Base-by-base conservation (phyloP, 2,113 vertebrate genomes). In the Apodemus speciosus region DNA sequence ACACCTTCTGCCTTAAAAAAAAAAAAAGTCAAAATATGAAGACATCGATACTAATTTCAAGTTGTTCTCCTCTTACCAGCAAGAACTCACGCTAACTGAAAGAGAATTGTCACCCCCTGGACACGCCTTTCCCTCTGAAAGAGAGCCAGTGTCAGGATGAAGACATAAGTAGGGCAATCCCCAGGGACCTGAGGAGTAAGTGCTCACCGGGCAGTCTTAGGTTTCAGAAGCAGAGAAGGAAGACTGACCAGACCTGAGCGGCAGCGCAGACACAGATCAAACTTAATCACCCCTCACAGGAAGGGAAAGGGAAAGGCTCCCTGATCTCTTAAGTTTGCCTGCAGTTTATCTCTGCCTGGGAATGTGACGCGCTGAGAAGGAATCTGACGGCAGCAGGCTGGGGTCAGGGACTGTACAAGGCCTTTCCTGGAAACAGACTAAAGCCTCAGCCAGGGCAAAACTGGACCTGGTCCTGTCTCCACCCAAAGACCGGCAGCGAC, bases 351-450 rank as follows among this genome's bases (percentile, higher is more conserved):
- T 94, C 60, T 0, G 77, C 43, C 94, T 83, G 77, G 40, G 58
- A 90, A 97, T 2, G 58, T 83, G 81, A 90, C 92, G 94, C 92
- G 66, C 4, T 64, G 68, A 92, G 91, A 94, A 83, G 49, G 62
- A 97, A 96, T 43, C 32, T 0, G 85, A 85, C n/a, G 64, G 1
- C 30, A 62, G 27, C 8, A 7, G 18, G 3, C 80, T 85, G 43
- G 35, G 87, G 32, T 35, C 76, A 60, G 62, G 56, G 77, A 90
- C 18, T 51, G 46, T 6, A 20, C 58, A 91, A 95, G 85, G 62
- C 3, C 62, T 93, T n/a, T 95, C 46, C 9, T 0, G 46, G 94
- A 96, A 84, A 43, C 7, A 11, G 21, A 20, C 4, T 71, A 46
- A 88, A 32, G 51, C 76, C 6, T 60, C 79, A 68, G 90, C 92